Evolutionary conservation across 1,140 invertebrate species (phyloP), one percentile per base, ranked within the genome.

Genomic region (Drosophila parvula): DNA sequence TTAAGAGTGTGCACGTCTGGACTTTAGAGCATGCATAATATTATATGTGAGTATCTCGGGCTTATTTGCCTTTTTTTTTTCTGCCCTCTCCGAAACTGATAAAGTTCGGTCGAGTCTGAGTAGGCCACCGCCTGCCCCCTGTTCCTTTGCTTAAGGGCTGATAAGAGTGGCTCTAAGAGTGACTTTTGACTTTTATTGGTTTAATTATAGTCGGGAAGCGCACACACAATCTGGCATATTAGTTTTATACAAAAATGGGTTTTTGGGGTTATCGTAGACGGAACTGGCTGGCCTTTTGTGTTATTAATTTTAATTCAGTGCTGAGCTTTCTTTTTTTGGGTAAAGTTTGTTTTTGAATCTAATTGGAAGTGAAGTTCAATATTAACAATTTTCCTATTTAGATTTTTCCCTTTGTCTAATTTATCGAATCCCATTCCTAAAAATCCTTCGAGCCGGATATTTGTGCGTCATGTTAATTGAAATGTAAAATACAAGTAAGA

Each of bases 191-290:
- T 63, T 59, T 60, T 41, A 30, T 63, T 63, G 60, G 34, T 60
- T 63, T 63, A 63, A 60, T 63, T 60, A 40, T 64, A 61, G 28
- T 27, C 36, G 11, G 9, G 9, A 11, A 28, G 27, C 28, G 47
- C 45, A 10, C 16, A 34, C n/a, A 34, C 28, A 59, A 43, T 63
- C 36, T 59, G 60, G 10, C 16, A 61, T 18, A 43, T 22, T 22
- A 43, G 18, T 16, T 43, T 14, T 41, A 30, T 27, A 27, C 18
- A 32, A 61, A 32, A 61, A 64, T 61, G 40, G 61, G 61, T 43
- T 64, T 28, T 60, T 34, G 28, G 38, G 56, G 61, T 64, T 64
- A 64, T 61, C 56, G 40, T 43, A 32, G 18, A 14, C 55, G 61
- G 56, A 64, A 64, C 61, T 64, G 4, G 57, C 12, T 16, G 43